Evolutionary conservation across 2,888 invertebrate genomes (phyloP).

Genomic region (Hecatera dysodea): DNA sequence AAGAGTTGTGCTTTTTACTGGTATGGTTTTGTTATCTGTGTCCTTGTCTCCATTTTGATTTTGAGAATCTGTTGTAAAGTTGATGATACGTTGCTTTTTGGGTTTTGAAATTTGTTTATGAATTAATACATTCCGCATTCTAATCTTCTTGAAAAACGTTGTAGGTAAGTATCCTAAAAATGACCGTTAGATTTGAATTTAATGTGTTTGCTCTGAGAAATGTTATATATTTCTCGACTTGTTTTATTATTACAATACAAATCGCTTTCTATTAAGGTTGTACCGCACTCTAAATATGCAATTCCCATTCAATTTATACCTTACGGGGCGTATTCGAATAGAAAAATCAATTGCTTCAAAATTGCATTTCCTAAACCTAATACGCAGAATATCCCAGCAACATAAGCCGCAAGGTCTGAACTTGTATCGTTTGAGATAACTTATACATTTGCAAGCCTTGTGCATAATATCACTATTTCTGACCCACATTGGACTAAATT

Average conservation of each 20-base stretch:
- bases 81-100: neutral
- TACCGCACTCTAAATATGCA: neutral
- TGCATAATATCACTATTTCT: slow-evolving; percentile 32
- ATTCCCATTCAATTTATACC: slow-evolving; percentile 17
- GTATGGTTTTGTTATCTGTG: slow-evolving; percentile 6
- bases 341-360: slow-evolving; percentile 43
- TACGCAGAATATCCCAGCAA: slow-evolving; percentile 32
- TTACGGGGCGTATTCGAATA: neutral
- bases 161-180: too few relatives aligned
- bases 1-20: slow-evolving; percentile 21
- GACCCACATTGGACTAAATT: slow-evolving; percentile 27
- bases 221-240: neutral
- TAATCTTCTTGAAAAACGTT: neutral
- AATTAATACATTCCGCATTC: too few relatives aligned
- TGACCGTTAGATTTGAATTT: neutral
- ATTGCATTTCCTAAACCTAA: slow-evolving; percentile 46
- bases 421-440: slow-evolving; percentile 28
- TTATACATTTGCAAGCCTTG: slow-evolving; percentile 30
- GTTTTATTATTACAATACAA: neutral
- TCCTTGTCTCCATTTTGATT: neutral
- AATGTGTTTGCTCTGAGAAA: neutral
- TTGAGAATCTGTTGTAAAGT: too few relatives aligned
- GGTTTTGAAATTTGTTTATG: too few relatives aligned
- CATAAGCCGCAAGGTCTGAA: slow-evolving; percentile 30
- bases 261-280: neutral